Conservation (phyloP, 2,888 invertebrate genomes). For the Stomorhina lunata region DNA sequence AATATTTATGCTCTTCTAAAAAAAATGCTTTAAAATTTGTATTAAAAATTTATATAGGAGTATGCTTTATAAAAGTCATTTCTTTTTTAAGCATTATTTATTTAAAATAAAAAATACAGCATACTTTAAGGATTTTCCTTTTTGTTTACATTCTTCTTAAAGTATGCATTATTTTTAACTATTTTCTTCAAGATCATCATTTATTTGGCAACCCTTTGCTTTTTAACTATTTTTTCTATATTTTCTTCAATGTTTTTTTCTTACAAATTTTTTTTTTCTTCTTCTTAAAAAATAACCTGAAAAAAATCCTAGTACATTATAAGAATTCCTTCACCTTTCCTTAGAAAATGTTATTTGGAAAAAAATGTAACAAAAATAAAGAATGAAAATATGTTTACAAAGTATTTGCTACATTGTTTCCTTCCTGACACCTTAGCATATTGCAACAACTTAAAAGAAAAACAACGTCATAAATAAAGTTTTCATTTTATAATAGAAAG, state of each 20-base stretch:
- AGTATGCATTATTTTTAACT: too few species aligned
- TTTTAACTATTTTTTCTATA: not conserved
- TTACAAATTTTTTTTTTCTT: constrained; percentile 16
- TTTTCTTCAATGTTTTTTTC: constrained; percentile 5
- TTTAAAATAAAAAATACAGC: too few species aligned
- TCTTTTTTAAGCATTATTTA: too few species aligned
- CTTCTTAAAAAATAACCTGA: not conserved
- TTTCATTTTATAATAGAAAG: constrained; percentile 64
- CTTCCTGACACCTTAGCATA: constrained; percentile 75
- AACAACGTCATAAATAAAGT: constrained; percentile 69
- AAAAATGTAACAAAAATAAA: constrained; percentile 46
- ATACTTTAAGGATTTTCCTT: too few species aligned
- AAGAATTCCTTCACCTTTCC: constrained; percentile 59
- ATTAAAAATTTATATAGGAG: too few species aligned
- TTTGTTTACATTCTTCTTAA: too few species aligned
- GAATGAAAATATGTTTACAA: constrained; percentile 76
- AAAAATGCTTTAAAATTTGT: too few species aligned
- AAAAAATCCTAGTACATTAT: constrained; percentile 44
- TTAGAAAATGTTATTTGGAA: too few species aligned
- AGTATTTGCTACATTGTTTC: constrained; percentile 78
- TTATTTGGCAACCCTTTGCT: constrained; percentile 46
- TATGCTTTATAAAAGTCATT: too few species aligned
- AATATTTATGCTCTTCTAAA: too few species aligned
- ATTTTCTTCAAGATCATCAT: constrained; percentile 45
- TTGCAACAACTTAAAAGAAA: constrained; percentile 63